phyloP scores from a whole-genome alignment of 2,888 invertebrate species.

The Drosophila melanosoma region DNA sequence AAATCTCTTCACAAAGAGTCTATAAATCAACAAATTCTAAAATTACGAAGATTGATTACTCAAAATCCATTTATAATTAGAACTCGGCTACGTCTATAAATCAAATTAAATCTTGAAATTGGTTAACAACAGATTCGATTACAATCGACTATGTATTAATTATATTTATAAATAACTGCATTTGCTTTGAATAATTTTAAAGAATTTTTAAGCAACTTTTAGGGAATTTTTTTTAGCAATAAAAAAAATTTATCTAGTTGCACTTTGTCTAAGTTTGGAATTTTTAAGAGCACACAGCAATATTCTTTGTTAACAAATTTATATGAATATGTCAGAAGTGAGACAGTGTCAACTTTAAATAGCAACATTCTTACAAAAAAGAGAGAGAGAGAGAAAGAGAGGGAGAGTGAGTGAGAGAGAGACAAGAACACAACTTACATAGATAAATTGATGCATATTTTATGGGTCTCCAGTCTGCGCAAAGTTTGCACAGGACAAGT shows the following conservation, averaged over 20 bases:
- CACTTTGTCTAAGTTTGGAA: not conserved
- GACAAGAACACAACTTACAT: not conserved
- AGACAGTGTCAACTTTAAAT: not conserved
- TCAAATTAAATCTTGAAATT: not conserved
- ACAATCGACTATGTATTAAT: not conserved
- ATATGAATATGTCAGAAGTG: not conserved
- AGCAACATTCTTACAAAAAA: not conserved
- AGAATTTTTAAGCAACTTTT: not conserved
- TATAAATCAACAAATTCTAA: not conserved
- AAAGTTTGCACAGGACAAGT: constrained; percentile 4
- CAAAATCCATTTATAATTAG: not conserved
- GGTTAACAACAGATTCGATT: not conserved
- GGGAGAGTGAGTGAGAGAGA: no score
- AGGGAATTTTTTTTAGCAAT: not conserved
- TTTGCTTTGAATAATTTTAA: not conserved
- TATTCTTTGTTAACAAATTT: not conserved
- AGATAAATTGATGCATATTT: constrained; percentile 4
- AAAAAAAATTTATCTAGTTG: not conserved
- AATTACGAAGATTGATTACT: no score
- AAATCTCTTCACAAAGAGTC: not conserved
- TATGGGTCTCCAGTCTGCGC: not conserved
- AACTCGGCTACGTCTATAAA: not conserved
- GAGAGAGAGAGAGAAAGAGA: no score
- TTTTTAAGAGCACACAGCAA: not conserved
- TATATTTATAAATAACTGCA: not conserved